These are phyloP conservation scores for Pemphigus obesinymphae DNA, from an alignment of 1,140 invertebrate species.

Conservation along the genomic window DNA sequence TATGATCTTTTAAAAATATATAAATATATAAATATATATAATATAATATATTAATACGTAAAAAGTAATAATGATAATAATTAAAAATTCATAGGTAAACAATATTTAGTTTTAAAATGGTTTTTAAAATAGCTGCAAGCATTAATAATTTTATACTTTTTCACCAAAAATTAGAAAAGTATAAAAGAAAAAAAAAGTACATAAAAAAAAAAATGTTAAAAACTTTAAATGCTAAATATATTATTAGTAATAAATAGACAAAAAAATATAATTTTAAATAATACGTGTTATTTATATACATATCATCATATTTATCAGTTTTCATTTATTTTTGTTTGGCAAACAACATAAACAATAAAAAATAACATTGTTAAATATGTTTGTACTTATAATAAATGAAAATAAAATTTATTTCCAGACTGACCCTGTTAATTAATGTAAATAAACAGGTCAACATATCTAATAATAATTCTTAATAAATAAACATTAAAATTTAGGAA, in stretches of 20 bases:
- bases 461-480: neutral
- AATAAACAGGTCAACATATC: neutral
- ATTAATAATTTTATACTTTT: neutral
- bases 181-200: neutral
- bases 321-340: neutral
- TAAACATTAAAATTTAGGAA: neutral
- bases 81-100: neutral
- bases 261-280: neutral
- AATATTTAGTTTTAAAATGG: neutral
- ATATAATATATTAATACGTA: no score
- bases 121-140: neutral
- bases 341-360: neutral
- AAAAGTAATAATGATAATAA: no score
- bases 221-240: neutral
- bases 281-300: no score
- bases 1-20: neutral
- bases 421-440: constrained; percentile 4
- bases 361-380: neutral
- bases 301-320: no score
- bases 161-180: neutral
- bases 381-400: constrained; percentile 18
- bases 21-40: no score
- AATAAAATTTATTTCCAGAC: neutral
- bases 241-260: neutral
- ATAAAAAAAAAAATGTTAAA: neutral